phyloP scores from a whole-genome alignment of 2,113 vertebrate genomes.

The Carassius carassius region DNA sequence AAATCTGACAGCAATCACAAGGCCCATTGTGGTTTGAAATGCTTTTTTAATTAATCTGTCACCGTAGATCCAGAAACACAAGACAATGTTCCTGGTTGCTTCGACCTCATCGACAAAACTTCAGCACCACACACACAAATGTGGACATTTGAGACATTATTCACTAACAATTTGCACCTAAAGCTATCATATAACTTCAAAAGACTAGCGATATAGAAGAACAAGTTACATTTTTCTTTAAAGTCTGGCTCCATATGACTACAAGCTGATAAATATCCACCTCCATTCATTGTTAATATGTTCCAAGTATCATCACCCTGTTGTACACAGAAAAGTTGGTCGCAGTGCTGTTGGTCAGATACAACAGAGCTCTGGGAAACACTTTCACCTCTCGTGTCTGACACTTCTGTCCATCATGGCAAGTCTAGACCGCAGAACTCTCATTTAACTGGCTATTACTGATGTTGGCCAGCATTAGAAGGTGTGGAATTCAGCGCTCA shows the following conservation, averaged over 20 bases:
- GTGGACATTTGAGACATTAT: neutral
- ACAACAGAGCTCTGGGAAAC: neutral
- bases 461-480: constrained; percentile 21
- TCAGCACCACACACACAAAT: neutral
- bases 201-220: neutral
- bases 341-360: constrained; percentile 14
- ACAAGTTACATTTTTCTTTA: neutral
- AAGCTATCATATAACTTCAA: neutral
- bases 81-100: neutral
- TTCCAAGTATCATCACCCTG: neutral
- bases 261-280: neutral
- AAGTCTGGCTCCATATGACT: neutral
- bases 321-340: neutral
- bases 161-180: neutral
- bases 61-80: constrained; percentile 14
- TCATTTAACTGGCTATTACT: constrained; percentile 41
- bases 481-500: constrained; percentile 48
- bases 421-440: constrained; percentile 23
- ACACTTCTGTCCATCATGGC: constrained; percentile 34
- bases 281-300: neutral
- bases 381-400: neutral
- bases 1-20: constrained; percentile 32
- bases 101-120: neutral
- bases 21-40: neutral
- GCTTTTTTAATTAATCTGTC: constrained; percentile 42